phyloP scores from a whole-genome alignment of 2,888 invertebrate species.

The Sinhomidia bicolor region DNA sequence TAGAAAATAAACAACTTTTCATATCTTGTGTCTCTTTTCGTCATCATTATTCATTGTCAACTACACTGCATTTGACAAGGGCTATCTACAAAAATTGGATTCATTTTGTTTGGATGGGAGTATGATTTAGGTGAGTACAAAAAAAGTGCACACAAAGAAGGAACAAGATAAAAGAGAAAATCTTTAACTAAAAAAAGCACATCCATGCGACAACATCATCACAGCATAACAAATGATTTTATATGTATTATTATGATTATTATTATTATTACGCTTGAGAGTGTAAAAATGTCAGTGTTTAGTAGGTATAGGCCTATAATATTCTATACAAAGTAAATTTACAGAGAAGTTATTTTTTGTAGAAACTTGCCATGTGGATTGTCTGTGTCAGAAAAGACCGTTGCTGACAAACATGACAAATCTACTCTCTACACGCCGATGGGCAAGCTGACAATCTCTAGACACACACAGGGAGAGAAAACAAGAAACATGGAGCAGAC shows the following conservation, averaged over 20 bases:
- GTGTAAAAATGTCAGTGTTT: neutral
- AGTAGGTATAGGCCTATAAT: neutral
- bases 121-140: neutral
- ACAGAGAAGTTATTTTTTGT: conserved; percentile 6
- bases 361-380: conserved; percentile 55
- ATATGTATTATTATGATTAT: neutral
- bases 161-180: no score
- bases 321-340: neutral
- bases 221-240: neutral
- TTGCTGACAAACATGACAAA: conserved; percentile 68
- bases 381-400: conserved; percentile 53
- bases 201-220: neutral
- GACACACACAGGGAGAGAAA: conserved; percentile 57
- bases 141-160: neutral
- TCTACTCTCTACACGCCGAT: conserved; percentile 65
- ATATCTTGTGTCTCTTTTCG: neutral
- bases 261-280: neutral
- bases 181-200: no score
- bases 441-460: conserved; percentile 63
- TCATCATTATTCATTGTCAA: conserved; percentile 8
- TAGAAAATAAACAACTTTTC: neutral
- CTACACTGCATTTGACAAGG: neutral
- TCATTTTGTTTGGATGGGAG: neutral
- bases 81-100: neutral
- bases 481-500: conserved; percentile 40